Base-by-base conservation (phyloP, 2,797 vertebrate species). In the Sebastes matsubarae region DNA sequence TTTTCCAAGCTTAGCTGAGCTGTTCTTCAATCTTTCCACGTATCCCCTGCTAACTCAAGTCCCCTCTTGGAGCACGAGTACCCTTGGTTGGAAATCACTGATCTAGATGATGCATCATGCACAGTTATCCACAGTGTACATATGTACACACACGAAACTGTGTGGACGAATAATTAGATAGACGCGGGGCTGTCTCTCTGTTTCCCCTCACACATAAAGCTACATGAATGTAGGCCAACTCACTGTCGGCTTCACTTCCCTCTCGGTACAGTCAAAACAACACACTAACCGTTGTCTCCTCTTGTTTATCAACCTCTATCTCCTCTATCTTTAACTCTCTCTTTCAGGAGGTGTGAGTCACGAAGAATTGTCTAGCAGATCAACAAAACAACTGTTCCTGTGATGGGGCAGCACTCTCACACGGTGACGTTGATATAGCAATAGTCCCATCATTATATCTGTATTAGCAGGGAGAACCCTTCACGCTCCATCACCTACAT, bases 401-500 rank as follows among this genome's bases (percentile, higher is more conserved):
- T 22, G 77, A 75, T 74, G 74, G 8, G 65, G 75, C 84, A 25
- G 68, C 63, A 29, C 12, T 22, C 58, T 32, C 65, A 59, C 57
- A 67, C 71, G 1, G 59, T 20, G 71, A 82, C 20, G 67, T 52
- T 77, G 73, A 80, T 77, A 67, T 25, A 46, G 69, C 82, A 65
- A 88, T 57, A 46, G 88, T 87, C 86, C 87, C 84, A 92, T 95
- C 90, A 87, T 95, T 95, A 95, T 92, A 89, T 90, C 79, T 54
- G 65, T 91, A 93, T 94, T 93, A 92, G 71, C 71, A 84, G 81
- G 83, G 61, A 80, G 75, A 87, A 59, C 32, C 42, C 66, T 89
- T 94, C 92, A 95, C 84, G 94, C 93, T 93, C 84, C 87, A 92
- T 92, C 90, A 94, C 94, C 87, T 92, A 67, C 64, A 64, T 64